Percentiles rank a stretch among this genome's conserved stretches.
Conservation (phyloP, 2,113 vertebrate species). For the Lepus timidus region DNA sequence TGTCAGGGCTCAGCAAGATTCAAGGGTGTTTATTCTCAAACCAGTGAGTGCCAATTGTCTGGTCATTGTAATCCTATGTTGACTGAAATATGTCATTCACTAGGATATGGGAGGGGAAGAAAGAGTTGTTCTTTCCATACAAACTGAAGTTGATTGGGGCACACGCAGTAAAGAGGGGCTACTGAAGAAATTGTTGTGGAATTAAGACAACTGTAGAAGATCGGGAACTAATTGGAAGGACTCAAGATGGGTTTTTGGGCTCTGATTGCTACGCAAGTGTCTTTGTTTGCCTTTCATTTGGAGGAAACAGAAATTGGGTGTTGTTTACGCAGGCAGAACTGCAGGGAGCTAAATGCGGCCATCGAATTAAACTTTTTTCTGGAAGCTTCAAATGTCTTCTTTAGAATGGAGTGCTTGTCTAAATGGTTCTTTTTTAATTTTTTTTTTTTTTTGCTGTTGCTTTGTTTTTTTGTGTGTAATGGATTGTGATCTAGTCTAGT, state of each 20-base stretch:
- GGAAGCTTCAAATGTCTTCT: slow-evolving; percentile 46
- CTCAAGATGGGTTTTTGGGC: not conserved
- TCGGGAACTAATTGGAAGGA: not conserved
- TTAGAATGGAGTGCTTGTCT: slow-evolving; percentile 1
- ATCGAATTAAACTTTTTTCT: not conserved
- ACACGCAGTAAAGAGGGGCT: not conserved
- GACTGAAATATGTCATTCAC: not conserved
- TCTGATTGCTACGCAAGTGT: not conserved
- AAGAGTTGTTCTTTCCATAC: not conserved
- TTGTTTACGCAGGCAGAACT: not conserved
- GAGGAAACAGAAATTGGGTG: not conserved
- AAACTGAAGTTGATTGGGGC: slow-evolving; percentile 8
- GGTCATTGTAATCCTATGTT: not conserved
- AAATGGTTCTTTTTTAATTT: not conserved
- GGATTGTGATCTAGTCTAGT: not conserved
- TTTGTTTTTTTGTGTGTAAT: not conserved
- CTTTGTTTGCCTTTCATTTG: slow-evolving; percentile 31
- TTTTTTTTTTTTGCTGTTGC: not conserved
- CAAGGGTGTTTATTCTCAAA: not conserved
- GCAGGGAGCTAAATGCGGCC: not conserved
- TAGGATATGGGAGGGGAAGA: not conserved
- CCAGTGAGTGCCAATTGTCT: not conserved
- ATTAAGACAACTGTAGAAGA: not conserved
- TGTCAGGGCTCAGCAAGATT: not conserved
- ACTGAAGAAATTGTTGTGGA: not conserved